Evolutionary conservation across 2,888 invertebrate genomes (phyloP).

Genomic region (Cyclophora albipunctata): DNA sequence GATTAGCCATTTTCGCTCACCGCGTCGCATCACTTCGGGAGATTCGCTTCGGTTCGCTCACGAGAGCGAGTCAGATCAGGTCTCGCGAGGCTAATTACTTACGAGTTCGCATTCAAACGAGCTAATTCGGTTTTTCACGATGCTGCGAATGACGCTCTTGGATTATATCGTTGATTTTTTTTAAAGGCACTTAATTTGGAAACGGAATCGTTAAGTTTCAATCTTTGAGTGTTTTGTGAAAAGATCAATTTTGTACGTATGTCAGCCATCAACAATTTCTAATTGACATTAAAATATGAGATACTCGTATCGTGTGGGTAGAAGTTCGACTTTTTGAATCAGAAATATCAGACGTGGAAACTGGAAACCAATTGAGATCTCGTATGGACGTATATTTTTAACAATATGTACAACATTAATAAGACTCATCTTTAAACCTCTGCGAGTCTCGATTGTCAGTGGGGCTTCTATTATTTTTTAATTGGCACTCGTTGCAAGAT

Average conservation of each 20-base stretch:
- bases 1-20: constrained; percentile 73
- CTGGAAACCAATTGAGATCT: too few relatives aligned
- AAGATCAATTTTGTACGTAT: constrained; percentile 6
- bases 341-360: too few relatives aligned
- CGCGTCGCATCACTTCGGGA: constrained; percentile 57
- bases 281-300: too few relatives aligned
- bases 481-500: constrained; percentile 65
- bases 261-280: too few relatives aligned
- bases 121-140: constrained; percentile 70
- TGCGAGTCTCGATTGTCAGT: constrained; percentile 31
- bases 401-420: not conserved
- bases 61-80: constrained; percentile 65
- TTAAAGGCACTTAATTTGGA: constrained; percentile 19
- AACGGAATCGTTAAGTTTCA: constrained; percentile 13
- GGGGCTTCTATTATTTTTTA: constrained; percentile 68
- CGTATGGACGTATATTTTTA: too few relatives aligned
- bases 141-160: constrained; percentile 44
- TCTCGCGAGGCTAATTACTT: constrained; percentile 74
- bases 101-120: constrained; percentile 68
- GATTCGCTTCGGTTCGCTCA: constrained; percentile 68
- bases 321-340: too few relatives aligned
- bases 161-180: constrained; percentile 16
- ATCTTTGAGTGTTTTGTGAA: constrained; percentile 7
- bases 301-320: too few relatives aligned
- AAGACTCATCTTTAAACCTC: constrained; percentile 26